Conservation (phyloP, 1,140 invertebrate genomes). For the Drosophila repletoides region DNA sequence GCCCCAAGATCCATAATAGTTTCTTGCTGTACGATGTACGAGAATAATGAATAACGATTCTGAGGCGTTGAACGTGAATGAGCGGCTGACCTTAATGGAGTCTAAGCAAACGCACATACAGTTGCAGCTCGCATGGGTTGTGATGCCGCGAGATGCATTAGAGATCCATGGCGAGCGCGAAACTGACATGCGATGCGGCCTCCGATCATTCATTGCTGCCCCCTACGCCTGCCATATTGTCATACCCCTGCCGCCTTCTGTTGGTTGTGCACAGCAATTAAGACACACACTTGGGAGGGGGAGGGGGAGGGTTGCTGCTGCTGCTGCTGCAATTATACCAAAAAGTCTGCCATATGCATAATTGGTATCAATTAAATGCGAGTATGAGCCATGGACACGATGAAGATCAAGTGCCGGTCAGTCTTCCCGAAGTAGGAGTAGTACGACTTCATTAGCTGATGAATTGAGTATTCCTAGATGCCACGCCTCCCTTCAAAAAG, state of each 20-base stretch:
- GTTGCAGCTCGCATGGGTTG: too few species aligned
- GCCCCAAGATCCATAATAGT: constrained; percentile 2
- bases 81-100: constrained; percentile 71
- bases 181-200: constrained; percentile 30
- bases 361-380: constrained; percentile 75
- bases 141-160: constrained; percentile 26
- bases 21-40: constrained; percentile 2
- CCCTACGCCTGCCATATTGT: background rate
- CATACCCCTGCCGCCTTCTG: background rate
- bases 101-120: constrained; percentile 38
- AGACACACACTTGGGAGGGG: constrained; percentile 51
- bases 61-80: constrained; percentile 61
- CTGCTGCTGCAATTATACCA: constrained; percentile 67
- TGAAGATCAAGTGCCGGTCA: background rate
- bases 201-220: constrained; percentile 14
- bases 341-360: constrained; percentile 57
- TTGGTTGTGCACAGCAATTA: constrained; percentile 51
- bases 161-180: constrained; percentile 42
- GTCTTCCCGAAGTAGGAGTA: too few species aligned
- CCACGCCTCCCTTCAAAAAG: constrained; percentile 15
- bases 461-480: constrained; percentile 42
- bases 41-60: constrained; percentile 15
- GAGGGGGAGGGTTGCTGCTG: too few species aligned
- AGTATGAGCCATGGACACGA: constrained; percentile 50
- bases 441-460: constrained; percentile 42